These are phyloP conservation scores for Drosophila ambigua DNA, from an alignment of 1,140 invertebrate genomes.

Conservation along the genomic window DNA sequence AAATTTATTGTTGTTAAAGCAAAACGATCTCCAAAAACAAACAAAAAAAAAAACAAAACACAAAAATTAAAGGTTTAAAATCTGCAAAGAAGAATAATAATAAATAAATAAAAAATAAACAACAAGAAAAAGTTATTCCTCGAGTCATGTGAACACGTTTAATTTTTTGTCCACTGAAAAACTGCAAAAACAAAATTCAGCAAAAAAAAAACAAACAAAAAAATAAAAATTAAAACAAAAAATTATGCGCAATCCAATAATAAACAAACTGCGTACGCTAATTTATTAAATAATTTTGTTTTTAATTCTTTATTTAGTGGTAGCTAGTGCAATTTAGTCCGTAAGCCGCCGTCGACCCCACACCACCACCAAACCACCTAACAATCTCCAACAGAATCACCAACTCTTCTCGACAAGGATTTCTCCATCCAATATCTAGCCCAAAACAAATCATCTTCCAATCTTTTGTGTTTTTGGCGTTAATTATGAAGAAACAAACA, in stretches of 20 bases:
- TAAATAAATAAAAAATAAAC: conserved; percentile 26
- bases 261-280: conserved; percentile 62
- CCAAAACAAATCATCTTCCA: conserved; percentile 14
- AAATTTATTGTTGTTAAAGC: conserved; percentile 29
- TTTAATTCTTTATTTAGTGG: conserved; percentile 83
- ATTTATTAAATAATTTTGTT: conserved; percentile 82
- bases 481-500: conserved; percentile 34
- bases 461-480: conserved; percentile 66
- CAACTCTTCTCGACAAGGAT: conserved; percentile 3
- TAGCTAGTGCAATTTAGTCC: conserved; percentile 83
- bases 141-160: conserved; percentile 29
- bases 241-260: conserved; percentile 40
- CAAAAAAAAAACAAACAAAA: conserved; percentile 50
- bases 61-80: conserved; percentile 53
- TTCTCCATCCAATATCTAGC: no score
- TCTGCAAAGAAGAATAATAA: conserved; percentile 38
- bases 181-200: conserved; percentile 44
- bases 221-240: conserved; percentile 27
- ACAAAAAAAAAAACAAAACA: conserved; percentile 30
- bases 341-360: conserved; percentile 45
- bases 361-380: conserved; percentile 13
- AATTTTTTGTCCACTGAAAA: conserved; percentile 35
- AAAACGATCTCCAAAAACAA: conserved; percentile 73
- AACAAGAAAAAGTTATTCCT: conserved; percentile 25
- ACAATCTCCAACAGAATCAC: conserved; percentile 16